These are phyloP conservation scores for Chymomyza procnemis DNA, from an alignment of 2,888 invertebrate genomes.

Conservation along the genomic window DNA sequence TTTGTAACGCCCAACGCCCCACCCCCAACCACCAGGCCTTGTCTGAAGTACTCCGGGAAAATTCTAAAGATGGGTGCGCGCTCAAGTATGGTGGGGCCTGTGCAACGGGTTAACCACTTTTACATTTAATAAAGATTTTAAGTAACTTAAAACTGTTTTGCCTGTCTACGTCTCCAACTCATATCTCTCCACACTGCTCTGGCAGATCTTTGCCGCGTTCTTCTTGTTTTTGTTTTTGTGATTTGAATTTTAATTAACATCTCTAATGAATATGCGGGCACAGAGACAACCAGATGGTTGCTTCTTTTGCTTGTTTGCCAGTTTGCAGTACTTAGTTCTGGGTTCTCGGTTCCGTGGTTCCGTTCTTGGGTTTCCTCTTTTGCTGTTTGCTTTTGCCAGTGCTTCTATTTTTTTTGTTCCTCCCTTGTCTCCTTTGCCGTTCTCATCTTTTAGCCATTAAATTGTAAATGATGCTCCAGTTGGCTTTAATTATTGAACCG, in stretches of 20 bases:
- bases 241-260: constrained; percentile 69
- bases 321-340: constrained; percentile 1
- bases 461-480: constrained; percentile 32
- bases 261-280: constrained; percentile 56
- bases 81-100: too few species aligned
- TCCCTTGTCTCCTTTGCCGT: too few species aligned
- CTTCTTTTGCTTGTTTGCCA: constrained; percentile 18
- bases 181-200: constrained; percentile 1
- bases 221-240: constrained; percentile 38
- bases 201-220: neutral
- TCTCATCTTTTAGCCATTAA: constrained; percentile 20
- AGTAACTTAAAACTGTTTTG: constrained; percentile 72
- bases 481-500: constrained; percentile 2
- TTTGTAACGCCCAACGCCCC: constrained; percentile 36
- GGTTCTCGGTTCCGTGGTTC: neutral
- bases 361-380: constrained; percentile 1
- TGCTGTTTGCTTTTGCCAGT: constrained; percentile 16
- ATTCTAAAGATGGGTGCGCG: neutral
- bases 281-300: constrained; percentile 19
- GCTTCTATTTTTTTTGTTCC: neutral
- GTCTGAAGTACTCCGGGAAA: neutral
- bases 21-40: neutral
- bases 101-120: constrained; percentile 62
- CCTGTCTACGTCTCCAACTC: constrained; percentile 43
- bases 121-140: constrained; percentile 69